Base-by-base conservation (phyloP, 2,113 vertebrate genomes). In the Chlorodrepanis virens region DNA sequence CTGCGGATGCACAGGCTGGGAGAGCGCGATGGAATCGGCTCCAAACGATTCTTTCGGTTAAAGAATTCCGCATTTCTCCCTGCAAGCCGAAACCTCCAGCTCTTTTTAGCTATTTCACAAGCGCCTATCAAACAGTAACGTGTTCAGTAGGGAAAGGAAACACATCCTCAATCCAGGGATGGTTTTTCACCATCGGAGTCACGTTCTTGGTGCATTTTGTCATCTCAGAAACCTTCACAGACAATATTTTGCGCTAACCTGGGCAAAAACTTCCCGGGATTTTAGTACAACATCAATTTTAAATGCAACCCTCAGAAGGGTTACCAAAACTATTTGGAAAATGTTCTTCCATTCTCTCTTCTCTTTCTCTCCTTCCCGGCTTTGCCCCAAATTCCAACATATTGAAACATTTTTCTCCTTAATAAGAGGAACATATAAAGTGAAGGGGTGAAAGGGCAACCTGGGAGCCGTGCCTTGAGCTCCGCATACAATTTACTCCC, bases 391-490 rank as follows among this genome's bases (percentile, higher is more conserved):
- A 97, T 97, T 94, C 97, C 95, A 97, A 99, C 99, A 99, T 99
- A 99, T 99, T 99, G 99, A 99, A 99, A 98, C 99, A 99, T 99
- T 99, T 99, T 99, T 98, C 98, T 98, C 98, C 99, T 99, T 99
- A 99, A 99, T 99, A 99, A 99, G 98, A 99, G 98, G 98, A 98
- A 98, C 98, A 98, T 97, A 98, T 98, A 99, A 98, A 98, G 98
- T 98, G 98, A 96, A 74, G 98, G 96, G 99, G 99, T 99, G 99
- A 99, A 99, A 99, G 99, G 99, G 98, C 99, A 99, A 97, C 96
- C 94, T 87, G 98, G 98, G 99, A 99, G 98, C 98, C 98, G 97
- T 98, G 99, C 98, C 98, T 99, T 97, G 97, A 98, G 98, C 98
- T 97, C 97, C 97, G 91, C 78, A 94, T 95, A 97, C 97, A 97